A percentile compares a stretch with the other conserved stretches of the same genome.
These are phyloP conservation scores for Pristionchus entomophagus DNA, from an alignment of 2,888 invertebrate species.

Conservation along the genomic window DNA sequence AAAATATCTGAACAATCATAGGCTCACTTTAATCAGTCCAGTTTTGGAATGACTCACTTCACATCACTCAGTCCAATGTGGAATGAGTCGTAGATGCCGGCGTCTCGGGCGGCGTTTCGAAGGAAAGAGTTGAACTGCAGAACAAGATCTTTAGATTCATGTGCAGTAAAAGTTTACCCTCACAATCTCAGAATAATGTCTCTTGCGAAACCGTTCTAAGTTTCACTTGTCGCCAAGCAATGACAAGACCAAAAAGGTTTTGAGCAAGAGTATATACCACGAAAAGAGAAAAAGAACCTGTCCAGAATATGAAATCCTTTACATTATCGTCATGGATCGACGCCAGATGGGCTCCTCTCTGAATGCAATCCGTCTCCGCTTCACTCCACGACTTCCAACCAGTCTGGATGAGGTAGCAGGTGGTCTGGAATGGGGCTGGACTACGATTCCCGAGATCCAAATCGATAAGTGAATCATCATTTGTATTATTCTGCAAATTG, in stretches of 20 bases:
- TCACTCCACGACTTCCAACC: neutral
- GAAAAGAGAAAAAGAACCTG: too few relatives aligned
- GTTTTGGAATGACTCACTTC: too few relatives aligned
- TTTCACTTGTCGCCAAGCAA: too few relatives aligned
- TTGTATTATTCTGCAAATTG: neutral
- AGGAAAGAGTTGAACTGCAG: neutral
- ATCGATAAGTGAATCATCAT: neutral
- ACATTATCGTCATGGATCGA: neutral
- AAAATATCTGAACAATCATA: too few relatives aligned
- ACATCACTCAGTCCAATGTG: neutral
- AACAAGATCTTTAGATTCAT: neutral
- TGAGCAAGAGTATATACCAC: too few relatives aligned
- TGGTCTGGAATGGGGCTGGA: neutral
- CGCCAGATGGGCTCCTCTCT: conserved; percentile 1
- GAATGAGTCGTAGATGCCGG: neutral
- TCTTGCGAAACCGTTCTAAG: too few relatives aligned
- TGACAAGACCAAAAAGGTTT: too few relatives aligned
- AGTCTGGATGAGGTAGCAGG: neutral
- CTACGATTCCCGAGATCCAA: too few relatives aligned
- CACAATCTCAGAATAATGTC: too few relatives aligned
- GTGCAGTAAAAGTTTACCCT: too few relatives aligned
- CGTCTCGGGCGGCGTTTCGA: neutral
- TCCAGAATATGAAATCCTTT: too few relatives aligned
- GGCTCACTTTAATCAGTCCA: too few relatives aligned
- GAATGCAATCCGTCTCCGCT: neutral